Evolutionary conservation across 2,888 invertebrate species (phyloP), one percentile per base, ranked within the genome.

Genomic region (Sisyra nigra): DNA sequence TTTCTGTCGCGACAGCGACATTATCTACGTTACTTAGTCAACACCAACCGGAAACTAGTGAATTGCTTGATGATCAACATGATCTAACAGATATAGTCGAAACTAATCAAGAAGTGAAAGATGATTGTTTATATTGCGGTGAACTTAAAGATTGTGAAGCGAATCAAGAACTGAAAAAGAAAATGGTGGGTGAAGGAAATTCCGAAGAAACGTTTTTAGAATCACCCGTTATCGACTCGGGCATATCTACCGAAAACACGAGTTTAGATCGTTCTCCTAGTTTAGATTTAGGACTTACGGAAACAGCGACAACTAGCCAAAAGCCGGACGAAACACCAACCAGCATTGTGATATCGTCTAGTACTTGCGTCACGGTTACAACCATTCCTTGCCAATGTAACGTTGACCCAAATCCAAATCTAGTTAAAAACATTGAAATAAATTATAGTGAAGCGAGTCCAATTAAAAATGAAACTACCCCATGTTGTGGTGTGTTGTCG

Each of bases 211-310:
- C 40, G 3, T 45, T 51, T 31, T 46, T 57, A 29, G 60, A 60
- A 42, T 63, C 63, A 19, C 68, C 69, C 15, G 65, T 67, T 8
- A 34, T 41, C 4, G 80, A 80, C 56, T 80, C 80, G 0, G 80
- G 80, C 1, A 76, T 80, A 40, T 78, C 79, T 54, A 80, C 80
- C 17, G 80, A 80, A 57, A 80, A 77, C 48, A 79, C 80, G 24
- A 79, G 79, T 52, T 59, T 80, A 53, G 75, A 76, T 56, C 61
- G 74, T 53, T 74, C 74, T 8, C 75, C 76, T 1, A 75, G 72
- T 46, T 62, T 71, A 2, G 74, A 76, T 45, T 59, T 66, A 37
- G 32, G 14, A 7, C 34, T 36, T 9, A 41, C 10, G 11, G 41
- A 41, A 3, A 13, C 14, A 10, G 34, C 15, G 36, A 45, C 32